Evolutionary conservation across 2,797 vertebrate genomes (phyloP).

Genomic region (Eulemur coronatus): DNA sequence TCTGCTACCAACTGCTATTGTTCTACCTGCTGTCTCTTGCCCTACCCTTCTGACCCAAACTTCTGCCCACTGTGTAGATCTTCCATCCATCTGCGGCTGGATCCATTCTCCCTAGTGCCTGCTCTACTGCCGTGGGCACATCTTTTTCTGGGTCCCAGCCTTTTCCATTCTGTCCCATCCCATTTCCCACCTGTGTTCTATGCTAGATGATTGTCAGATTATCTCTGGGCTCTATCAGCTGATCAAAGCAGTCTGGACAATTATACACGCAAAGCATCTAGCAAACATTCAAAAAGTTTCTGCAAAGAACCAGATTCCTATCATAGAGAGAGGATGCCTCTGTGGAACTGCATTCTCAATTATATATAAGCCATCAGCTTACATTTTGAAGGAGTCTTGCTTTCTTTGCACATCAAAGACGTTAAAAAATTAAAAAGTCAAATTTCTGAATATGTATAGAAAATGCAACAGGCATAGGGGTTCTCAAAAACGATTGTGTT

Average conservation of each 20-base stretch:
- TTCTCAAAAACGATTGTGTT: background rate
- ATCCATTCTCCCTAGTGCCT: background rate
- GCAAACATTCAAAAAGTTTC: background rate
- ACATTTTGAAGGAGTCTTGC: slow-evolving; percentile 5
- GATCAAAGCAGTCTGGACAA: background rate
- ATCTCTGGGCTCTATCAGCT: background rate
- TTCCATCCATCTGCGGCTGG: background rate
- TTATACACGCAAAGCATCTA: background rate
- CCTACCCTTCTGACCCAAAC: background rate
- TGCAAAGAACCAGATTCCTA: background rate
- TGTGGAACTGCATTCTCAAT: background rate
- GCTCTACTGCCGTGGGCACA: background rate
- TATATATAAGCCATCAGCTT: background rate
- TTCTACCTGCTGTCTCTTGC: background rate
- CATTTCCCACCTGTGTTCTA: background rate
- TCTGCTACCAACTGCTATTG: background rate
- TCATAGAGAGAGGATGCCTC: background rate
- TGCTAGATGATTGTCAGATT: background rate
- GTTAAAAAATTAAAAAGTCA: slow-evolving; percentile 46
- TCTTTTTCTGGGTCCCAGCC: background rate
- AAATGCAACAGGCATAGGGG: background rate
- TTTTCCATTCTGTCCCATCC: background rate
- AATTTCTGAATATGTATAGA: background rate
- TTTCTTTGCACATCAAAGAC: slow-evolving; percentile 32
- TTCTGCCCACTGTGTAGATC: background rate